Base-by-base conservation (phyloP, 2,113 vertebrate species). In the Camarhynchus parvulus region DNA sequence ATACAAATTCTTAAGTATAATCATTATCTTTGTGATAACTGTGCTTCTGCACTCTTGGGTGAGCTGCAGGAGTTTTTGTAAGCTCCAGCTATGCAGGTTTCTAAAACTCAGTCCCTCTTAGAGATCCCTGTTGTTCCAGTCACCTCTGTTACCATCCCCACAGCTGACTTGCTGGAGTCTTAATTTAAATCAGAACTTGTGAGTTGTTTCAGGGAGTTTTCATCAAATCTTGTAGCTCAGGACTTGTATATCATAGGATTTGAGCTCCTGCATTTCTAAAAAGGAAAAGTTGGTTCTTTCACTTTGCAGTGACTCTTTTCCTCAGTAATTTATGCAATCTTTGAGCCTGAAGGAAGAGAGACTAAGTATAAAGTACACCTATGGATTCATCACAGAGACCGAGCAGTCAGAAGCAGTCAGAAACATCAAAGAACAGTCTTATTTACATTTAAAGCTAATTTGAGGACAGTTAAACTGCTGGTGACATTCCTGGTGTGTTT, bases 401-500 rank as follows among this genome's bases (percentile, higher is more conserved):
- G 9, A 73, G 67, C 35, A 61, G 44, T 81, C 22, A 69, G 53
- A 93, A 93, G 55, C 63, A 53, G 89, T 47, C 84, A 87, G 62
- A 56, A 91, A 79, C 75, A 83, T 76, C 87, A 83, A 90, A 94
- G 80, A 53, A 77, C 21, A 25, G n/a, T 31, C 73, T 87, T 79
- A 75, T 75, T 94, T 83, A 79, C 47, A 84, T 35, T 81, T 83
- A 55, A 79, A 66, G 67, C 59, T 91, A 35, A 83, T 81, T 81
- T 93, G 63, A 52, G 76, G 76, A 76, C 37, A 72, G 55, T 47
- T 80, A 66, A 41, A 30, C 58, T 72, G 39, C 52, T 9, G 10
- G 25, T 94, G 82, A 83, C 50, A 37, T 85, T 91, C 80, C 37
- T 58, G 53, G 61, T 87, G 8, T 79, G 69, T 94, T 96, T 94